These are phyloP conservation scores for Xenopus petersii DNA, from an alignment of 2,797 vertebrate species.

Conservation along the genomic window DNA sequence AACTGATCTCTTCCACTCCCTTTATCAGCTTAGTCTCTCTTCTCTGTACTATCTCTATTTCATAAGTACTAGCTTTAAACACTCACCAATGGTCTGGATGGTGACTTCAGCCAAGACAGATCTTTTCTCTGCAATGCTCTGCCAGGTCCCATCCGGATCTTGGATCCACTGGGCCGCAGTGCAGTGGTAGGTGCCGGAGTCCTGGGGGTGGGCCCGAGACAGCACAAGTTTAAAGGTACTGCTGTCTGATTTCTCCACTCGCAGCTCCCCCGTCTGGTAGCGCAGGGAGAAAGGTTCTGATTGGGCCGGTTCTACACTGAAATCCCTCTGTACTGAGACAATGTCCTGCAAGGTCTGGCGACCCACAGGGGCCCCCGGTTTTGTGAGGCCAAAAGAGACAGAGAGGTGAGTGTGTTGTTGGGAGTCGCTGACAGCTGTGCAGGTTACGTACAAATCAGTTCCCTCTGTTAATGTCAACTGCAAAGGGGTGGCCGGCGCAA, in stretches of 20 bases:
- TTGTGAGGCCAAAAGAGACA: constrained; percentile 70
- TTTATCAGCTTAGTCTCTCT: too few species aligned
- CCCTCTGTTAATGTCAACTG: constrained; percentile 70
- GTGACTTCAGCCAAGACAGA: constrained; percentile 79
- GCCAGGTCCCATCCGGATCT: constrained; percentile 78
- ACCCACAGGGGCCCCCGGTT: constrained; percentile 47
- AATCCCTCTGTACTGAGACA: constrained; percentile 71
- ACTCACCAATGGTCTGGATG: constrained; percentile 74
- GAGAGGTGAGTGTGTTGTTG: constrained; percentile 82
- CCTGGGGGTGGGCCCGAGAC: constrained; percentile 64
- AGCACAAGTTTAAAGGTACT: constrained; percentile 76
- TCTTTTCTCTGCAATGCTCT: constrained; percentile 77
- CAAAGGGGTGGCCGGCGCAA: constrained; percentile 58
- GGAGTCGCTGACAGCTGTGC: constrained; percentile 70
- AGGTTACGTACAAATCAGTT: constrained; percentile 73
- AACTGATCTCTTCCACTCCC: too few species aligned
- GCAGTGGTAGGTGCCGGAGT: constrained; percentile 79
- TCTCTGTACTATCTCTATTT: too few species aligned
- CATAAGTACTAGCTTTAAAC: too few species aligned
- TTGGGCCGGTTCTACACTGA: constrained; percentile 64
- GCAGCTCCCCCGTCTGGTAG: constrained; percentile 70
- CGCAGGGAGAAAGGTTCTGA: constrained; percentile 62
- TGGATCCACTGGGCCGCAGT: constrained; percentile 82
- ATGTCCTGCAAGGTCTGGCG: constrained; percentile 71
- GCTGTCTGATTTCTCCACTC: constrained; percentile 70